Evolutionary conservation across 2,888 invertebrate species (phyloP).

Genomic region (Tetramorium bicarinatum): DNA sequence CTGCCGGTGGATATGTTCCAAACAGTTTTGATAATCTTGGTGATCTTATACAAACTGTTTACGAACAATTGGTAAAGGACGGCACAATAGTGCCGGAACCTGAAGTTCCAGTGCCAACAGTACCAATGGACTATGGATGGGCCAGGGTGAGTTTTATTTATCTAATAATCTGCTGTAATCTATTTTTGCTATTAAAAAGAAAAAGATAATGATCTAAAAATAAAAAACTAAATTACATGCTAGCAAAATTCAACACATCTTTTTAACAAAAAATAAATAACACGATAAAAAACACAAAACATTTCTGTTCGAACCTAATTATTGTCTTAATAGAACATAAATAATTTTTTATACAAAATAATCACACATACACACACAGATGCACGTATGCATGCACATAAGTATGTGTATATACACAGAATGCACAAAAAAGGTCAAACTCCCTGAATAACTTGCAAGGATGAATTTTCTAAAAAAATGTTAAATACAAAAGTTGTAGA

Average conservation of each 20-base stretch:
- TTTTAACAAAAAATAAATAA: background rate
- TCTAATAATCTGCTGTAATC: background rate
- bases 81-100: slow-evolving; percentile 95
- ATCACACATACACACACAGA: background rate
- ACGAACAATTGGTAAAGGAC: slow-evolving; percentile 91
- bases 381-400: no score
- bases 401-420: no score
- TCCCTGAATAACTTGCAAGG: no score
- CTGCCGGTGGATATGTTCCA: slow-evolving; percentile 96
- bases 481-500: no score
- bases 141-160: slow-evolving; percentile 89
- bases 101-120: slow-evolving; percentile 98
- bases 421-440: no score
- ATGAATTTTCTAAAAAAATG: no score
- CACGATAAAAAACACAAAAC: background rate
- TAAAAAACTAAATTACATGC: background rate
- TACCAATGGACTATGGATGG: slow-evolving; percentile 99
- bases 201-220: background rate
- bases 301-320: background rate
- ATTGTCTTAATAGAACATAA: background rate
- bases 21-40: slow-evolving; percentile 96
- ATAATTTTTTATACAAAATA: background rate
- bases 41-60: slow-evolving; percentile 92
- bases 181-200: slow-evolving; percentile 18
- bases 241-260: background rate